A percentile compares a stretch with the other conserved stretches of the same genome.
Conservation (phyloP, 2,888 invertebrate genomes). For the Nomada fabriciana region DNA sequence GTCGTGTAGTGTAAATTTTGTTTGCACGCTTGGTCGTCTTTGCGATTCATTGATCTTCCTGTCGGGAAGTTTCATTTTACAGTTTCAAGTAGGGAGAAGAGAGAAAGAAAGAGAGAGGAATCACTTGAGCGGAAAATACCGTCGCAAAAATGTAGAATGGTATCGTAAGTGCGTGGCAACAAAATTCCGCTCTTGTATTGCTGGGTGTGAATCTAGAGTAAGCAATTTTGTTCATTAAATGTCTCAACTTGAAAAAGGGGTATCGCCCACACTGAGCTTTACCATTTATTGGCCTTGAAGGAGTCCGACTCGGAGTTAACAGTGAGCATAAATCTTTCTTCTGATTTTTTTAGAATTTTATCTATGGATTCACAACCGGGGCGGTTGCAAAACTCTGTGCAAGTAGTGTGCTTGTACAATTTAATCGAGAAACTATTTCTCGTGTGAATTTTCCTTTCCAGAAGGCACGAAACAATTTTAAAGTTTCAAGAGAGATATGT, state of each 20-base stretch:
- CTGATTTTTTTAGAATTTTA: neutral
- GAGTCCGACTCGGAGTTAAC: neutral
- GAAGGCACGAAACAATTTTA: neutral
- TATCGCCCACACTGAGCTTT: conserved; percentile 39
- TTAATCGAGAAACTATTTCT: neutral
- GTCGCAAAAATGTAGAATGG: neutral
- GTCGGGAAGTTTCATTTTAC: neutral
- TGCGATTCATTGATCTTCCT: neutral
- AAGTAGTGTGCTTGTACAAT: neutral
- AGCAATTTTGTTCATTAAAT: conserved; percentile 66
- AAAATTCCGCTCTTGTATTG: conserved; percentile 19
- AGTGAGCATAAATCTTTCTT: neutral
- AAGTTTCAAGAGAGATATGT: neutral
- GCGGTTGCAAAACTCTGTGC: neutral
- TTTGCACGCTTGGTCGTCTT: no score
- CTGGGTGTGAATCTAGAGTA: conserved; percentile 36
- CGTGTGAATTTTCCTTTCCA: neutral
- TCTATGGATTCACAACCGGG: neutral
- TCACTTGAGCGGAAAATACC: conserved; percentile 14
- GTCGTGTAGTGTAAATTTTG: conserved; percentile 4
- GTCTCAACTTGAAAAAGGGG: conserved; percentile 63
- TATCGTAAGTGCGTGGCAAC: neutral
- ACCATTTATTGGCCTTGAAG: conserved; percentile 17
- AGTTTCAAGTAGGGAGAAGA: neutral
- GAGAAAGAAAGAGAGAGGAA: neutral